A percentile compares a stretch with the other conserved stretches of the same genome.
phyloP scores from a whole-genome alignment of 2,888 invertebrate species.

The Reticulitermes lucifugus region DNA sequence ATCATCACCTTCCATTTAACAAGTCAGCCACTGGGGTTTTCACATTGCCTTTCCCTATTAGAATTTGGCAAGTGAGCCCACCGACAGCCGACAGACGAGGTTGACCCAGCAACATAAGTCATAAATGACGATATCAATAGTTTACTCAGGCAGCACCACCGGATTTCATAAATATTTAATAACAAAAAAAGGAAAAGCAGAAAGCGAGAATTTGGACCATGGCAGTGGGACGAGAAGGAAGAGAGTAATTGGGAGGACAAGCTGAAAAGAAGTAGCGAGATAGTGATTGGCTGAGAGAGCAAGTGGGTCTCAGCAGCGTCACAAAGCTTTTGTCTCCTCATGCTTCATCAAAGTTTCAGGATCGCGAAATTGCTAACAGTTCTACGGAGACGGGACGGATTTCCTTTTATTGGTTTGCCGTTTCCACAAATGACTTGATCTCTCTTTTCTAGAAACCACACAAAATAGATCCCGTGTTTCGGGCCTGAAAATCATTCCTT shows the following conservation, averaged over 20 bases:
- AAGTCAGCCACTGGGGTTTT: too few relatives aligned
- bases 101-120: too few relatives aligned
- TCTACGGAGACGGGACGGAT: constrained; percentile 26
- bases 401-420: constrained; percentile 38
- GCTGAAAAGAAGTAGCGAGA: not conserved
- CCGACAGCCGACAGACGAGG: too few relatives aligned
- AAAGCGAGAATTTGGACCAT: too few relatives aligned
- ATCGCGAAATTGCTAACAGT: constrained; percentile 24
- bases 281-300: not conserved
- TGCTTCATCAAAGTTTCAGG: constrained; percentile 39
- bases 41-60: too few relatives aligned
- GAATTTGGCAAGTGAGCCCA: too few relatives aligned
- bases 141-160: too few relatives aligned
- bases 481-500: not conserved
- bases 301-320: not conserved
- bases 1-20: too few relatives aligned
- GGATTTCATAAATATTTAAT: too few relatives aligned
- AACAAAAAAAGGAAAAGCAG: too few relatives aligned
- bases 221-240: too few relatives aligned
- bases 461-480: not conserved
- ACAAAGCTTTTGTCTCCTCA: constrained; percentile 1
- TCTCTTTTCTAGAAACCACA: not conserved
- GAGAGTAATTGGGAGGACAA: not conserved
- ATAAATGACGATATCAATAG: too few relatives aligned
- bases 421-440: constrained; percentile 32